Evolutionary conservation across 2,113 vertebrate species (phyloP).

Genomic region (Oreochromis aureus): DNA sequence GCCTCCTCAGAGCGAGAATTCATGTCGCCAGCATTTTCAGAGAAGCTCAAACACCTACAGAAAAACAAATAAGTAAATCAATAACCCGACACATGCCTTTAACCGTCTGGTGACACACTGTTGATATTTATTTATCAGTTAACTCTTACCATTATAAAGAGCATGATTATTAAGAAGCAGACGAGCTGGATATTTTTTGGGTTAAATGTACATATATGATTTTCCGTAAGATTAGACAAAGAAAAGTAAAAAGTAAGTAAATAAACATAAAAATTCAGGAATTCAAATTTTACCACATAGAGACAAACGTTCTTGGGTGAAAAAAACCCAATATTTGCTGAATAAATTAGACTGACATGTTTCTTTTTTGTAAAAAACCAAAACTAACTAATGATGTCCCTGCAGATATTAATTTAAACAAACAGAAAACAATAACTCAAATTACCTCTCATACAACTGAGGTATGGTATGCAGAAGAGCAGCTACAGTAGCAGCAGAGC

Average conservation of each 20-base stretch:
- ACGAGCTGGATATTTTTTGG: not conserved
- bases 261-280: not conserved
- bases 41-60: not conserved
- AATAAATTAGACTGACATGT: not conserved
- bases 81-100: not conserved
- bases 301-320: not conserved
- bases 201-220: not conserved
- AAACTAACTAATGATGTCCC: not conserved
- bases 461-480: not conserved
- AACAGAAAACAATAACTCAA: not conserved
- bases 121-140: not conserved
- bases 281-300: not conserved
- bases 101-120: not conserved
- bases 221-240: not conserved
- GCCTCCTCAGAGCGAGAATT: not conserved
- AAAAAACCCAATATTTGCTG: not conserved
- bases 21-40: not conserved
- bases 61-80: not conserved
- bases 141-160: not conserved
- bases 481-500: not conserved
- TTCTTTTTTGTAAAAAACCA: not conserved
- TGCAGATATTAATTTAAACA: not conserved
- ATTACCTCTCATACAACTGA: accelerated
- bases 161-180: not conserved
- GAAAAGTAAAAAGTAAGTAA: not conserved